A percentile compares a stretch with the other conserved stretches of the same genome.
phyloP scores from a whole-genome alignment of 2,113 vertebrate genomes.

The Ophthalmolycus amberensis region DNA sequence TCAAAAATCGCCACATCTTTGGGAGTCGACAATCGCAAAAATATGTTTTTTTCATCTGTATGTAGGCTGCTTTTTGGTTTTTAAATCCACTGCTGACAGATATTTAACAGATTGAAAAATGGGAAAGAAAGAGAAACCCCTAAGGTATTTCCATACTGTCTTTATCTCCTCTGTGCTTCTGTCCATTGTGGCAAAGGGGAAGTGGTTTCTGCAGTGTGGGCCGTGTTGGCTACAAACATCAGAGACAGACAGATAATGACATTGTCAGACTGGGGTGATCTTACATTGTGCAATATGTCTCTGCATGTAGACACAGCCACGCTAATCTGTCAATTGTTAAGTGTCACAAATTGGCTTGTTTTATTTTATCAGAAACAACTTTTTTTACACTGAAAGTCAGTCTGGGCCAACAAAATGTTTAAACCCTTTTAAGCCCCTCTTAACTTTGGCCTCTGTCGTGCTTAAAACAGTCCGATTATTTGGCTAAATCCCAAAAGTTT shows the following conservation, averaged over 20 bases:
- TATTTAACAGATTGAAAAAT: constrained; percentile 24
- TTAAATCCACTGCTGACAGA: constrained; percentile 26
- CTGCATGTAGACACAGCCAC: constrained; percentile 3
- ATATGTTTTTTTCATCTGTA: constrained; percentile 34
- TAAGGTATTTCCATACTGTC: constrained; percentile 42
- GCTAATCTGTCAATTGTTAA: constrained; percentile 16
- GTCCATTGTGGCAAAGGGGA: constrained; percentile 59
- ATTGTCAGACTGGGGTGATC: constrained; percentile 44
- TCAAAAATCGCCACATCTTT: constrained; percentile 50
- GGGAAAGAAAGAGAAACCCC: constrained; percentile 13
- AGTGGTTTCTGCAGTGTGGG: constrained; percentile 57
- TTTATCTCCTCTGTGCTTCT: constrained; percentile 69
- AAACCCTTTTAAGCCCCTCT: constrained; percentile 8
- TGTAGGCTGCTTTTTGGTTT: constrained; percentile 20
- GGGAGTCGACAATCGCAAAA: constrained; percentile 25
- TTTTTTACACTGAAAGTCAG: constrained; percentile 16
- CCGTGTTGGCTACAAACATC: constrained; percentile 45
- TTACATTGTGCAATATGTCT: constrained; percentile 40
- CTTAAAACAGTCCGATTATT: constrained; percentile 27
- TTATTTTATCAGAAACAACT: constrained; percentile 31
- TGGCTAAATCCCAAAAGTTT: constrained; percentile 39
- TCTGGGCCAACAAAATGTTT: neutral
- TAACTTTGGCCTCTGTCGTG: constrained; percentile 15
- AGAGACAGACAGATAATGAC: constrained; percentile 54
- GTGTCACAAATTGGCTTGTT: constrained; percentile 35